Evolutionary conservation across 2,113 vertebrate species (phyloP), one percentile per base, ranked within the genome.

Genomic region (Aldabrachelys gigantea): DNA sequence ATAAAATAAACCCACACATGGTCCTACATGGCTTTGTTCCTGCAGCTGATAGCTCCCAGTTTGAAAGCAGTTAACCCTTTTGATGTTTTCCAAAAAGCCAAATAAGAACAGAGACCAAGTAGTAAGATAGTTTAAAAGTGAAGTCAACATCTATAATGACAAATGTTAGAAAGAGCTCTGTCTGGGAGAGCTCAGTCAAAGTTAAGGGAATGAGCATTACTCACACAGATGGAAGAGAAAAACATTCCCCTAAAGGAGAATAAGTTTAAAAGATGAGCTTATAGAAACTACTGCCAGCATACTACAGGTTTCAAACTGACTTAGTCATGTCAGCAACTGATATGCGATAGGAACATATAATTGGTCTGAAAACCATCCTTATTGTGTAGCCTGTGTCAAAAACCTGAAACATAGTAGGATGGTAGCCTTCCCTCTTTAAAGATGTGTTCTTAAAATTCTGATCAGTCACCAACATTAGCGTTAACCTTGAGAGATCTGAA

Each of bases 241-340:
- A 88, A 65, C 24, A 91, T 89, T 85, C n/a, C 57, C 88, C 78
- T 87, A 89, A 91, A 93, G 83, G 92, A 97, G 91, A 97, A 91
- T 92, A 91, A 95, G 88, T 94, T 89, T 1, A 2, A 83, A 96
- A 94, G 88, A 97, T 90, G 94, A 96, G 69, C 83, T 97, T 94
- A 94, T 54, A 92, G 85, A 62, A 92, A 86, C 29, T 44, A 79
- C 87, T 94, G 86, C 86, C 90, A 95, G 84, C 80, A 69, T 89
- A 89, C 49, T 78, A 82, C 8, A 50, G 88, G 85, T 91, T 96
- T 93, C 91, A 91, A 95, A 94, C 81, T 1, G 10, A 78, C 89
- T 87, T 84, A 89, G 4, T 91, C 81, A 93, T 89, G 84, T 79
- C 2, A 1, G 85, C 89, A 88, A 89, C 89, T 93, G 87, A 85